These are phyloP conservation scores for Microtus ochrogaster DNA, from an alignment of 2,113 vertebrate genomes.

Conservation along the genomic window DNA sequence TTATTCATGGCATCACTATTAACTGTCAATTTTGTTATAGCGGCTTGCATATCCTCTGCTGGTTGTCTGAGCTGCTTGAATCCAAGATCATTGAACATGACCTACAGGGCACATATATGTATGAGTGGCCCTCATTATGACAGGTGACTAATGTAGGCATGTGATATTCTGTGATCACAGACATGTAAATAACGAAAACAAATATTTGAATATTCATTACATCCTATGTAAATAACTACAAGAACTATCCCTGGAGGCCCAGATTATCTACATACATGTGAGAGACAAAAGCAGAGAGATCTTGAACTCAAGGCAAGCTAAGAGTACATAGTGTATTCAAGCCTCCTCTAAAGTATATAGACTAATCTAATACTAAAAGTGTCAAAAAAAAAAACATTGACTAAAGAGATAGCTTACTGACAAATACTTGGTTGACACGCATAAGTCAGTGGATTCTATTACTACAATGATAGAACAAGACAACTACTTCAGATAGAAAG, in stretches of 20 bases:
- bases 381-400: background rate
- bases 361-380: background rate
- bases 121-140: slow-evolving; percentile 86
- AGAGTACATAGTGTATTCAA: no score
- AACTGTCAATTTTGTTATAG: slow-evolving; percentile 89
- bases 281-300: background rate
- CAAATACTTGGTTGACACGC: background rate
- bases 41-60: slow-evolving; percentile 85
- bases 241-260: slow-evolving; percentile 88
- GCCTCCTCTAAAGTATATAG: background rate
- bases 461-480: no score
- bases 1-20: slow-evolving; percentile 90
- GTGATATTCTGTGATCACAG: slow-evolving; percentile 87
- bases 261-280: slow-evolving; percentile 82
- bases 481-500: no score
- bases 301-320: background rate
- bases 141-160: slow-evolving; percentile 88
- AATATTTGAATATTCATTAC: slow-evolving; percentile 89
- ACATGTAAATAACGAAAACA: slow-evolving; percentile 87
- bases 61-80: slow-evolving; percentile 88
- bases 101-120: slow-evolving; percentile 88
- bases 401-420: background rate
- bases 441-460: no score
- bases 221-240: slow-evolving; percentile 90
- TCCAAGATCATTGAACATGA: slow-evolving; percentile 88